A percentile compares a stretch with the other conserved stretches of the same genome.
Evolutionary conservation across 2,797 vertebrate species (phyloP).

Genomic region (Toxotes lorentzi): DNA sequence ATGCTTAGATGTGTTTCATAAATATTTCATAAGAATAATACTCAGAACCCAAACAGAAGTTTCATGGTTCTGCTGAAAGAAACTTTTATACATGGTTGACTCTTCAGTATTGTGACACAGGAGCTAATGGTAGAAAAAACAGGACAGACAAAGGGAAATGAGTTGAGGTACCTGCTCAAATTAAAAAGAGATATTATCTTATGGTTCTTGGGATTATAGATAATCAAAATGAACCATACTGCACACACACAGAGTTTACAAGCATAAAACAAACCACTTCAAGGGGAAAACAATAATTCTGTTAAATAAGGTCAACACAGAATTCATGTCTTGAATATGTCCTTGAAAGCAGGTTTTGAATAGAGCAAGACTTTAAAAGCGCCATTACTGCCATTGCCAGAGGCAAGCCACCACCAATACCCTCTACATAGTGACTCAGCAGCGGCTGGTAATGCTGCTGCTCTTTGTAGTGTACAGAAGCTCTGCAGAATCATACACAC

Average conservation of each 20-base stretch:
- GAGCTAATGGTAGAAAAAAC: constrained; percentile 24
- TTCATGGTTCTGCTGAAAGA: not conserved
- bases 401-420: constrained; percentile 42
- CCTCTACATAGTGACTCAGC: constrained; percentile 68
- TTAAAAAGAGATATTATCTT: constrained; percentile 7
- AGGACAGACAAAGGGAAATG: not conserved
- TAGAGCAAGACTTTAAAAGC: constrained; percentile 43
- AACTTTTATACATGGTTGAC: not conserved
- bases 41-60: constrained; percentile 24
- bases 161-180: not conserved
- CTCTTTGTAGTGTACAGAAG: constrained; percentile 58
- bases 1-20: constrained; percentile 46
- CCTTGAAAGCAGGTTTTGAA: constrained; percentile 41
- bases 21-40: constrained; percentile 38
- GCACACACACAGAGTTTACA: not conserved
- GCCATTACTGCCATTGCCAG: constrained; percentile 38
- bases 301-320: not conserved
- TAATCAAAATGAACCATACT: constrained; percentile 18
- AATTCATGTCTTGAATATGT: constrained; percentile 23
- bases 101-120: not conserved
- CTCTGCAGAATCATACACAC: constrained; percentile 57
- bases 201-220: not conserved
- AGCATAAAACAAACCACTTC: constrained; percentile 5
- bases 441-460: constrained; percentile 53
- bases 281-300: constrained; percentile 5